Base-by-base conservation (phyloP, 2,888 invertebrate genomes). In the Lingula anatina region DNA sequence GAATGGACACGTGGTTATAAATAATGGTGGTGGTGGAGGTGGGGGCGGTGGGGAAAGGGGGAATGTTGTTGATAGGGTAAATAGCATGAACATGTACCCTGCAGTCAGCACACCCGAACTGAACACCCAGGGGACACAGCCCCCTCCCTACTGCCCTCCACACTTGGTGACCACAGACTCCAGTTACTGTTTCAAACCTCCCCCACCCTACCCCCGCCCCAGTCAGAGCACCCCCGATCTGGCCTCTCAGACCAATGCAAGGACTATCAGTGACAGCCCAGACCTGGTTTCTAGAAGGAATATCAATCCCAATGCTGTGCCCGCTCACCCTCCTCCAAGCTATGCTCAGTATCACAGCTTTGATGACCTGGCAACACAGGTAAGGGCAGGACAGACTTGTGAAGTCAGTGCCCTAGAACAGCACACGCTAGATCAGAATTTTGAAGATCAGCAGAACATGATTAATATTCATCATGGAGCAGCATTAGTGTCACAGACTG, bases 161-260 rank as follows among this genome's bases (percentile, higher is more conserved):
- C 57, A 49, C 35, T 59, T 62, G 36, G 57, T 64, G 41, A 77
- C 79, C 48, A 82, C 81, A 38, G 56, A 83, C 44, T 69, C 84
- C 65, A 77, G 86, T 21, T 85, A 86, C 66, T 81, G 87, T 5
- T 86, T 85, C 70, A 89, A 90, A 72, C 73, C 71, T 3, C 88
- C 90, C 0, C 90, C 91, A 0, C 90, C 90, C 0, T 90, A 90
- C 77, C 88, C 89, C 0, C 59, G 72, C 9, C 70, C 68, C 20
- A 89, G 89, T 7, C 88, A 87, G 62, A 89, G 89, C 0, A 90
- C 90, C 0, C 90, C 90, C 0, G 90, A 90, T 73, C 75, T 91
- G 49, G 89, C 90, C 0, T 66, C 62, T 26, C 68, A 70, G 46
- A 60, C 66, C n/a, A 54, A 35, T 47, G 58, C 24, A 47, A 44